Evolutionary conservation across 2,888 invertebrate species (phyloP).

Genomic region (Callinectes sapidus): DNA sequence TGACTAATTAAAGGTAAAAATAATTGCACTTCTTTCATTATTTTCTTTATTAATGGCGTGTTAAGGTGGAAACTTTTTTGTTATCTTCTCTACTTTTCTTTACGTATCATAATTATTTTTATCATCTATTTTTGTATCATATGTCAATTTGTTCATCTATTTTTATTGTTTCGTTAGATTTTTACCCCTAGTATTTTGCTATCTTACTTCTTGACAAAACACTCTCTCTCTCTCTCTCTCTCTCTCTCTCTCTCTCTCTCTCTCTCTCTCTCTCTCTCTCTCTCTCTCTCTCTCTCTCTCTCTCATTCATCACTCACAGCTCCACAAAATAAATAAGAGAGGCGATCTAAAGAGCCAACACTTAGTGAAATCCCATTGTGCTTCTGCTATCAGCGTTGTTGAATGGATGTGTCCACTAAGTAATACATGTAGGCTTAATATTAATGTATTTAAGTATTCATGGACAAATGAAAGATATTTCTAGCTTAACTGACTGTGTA

Average conservation of each 20-base stretch:
- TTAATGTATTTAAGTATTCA: neutral
- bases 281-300: neutral
- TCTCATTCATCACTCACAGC: neutral
- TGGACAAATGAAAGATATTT: neutral
- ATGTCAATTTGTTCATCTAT: neutral
- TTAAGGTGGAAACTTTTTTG: neutral
- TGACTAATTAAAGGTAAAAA: neutral
- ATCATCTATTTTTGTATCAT: neutral
- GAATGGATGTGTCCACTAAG: neutral
- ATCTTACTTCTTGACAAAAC: no score
- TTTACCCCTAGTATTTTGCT: no score
- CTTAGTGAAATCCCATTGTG: neutral
- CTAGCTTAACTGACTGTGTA: neutral
- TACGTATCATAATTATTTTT: neutral
- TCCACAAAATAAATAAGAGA: neutral
- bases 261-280: neutral
- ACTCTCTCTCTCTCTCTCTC: no score
- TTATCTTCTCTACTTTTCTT: neutral
- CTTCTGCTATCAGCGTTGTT: neutral
- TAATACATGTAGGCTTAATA: neutral
- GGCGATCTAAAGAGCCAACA: neutral
- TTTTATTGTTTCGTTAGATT: no score
- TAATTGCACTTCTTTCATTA: neutral
- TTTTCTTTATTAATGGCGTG: neutral
- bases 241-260: neutral